phyloP scores from a whole-genome alignment of 2,797 vertebrate genomes.

The Anguilla pacifica region DNA sequence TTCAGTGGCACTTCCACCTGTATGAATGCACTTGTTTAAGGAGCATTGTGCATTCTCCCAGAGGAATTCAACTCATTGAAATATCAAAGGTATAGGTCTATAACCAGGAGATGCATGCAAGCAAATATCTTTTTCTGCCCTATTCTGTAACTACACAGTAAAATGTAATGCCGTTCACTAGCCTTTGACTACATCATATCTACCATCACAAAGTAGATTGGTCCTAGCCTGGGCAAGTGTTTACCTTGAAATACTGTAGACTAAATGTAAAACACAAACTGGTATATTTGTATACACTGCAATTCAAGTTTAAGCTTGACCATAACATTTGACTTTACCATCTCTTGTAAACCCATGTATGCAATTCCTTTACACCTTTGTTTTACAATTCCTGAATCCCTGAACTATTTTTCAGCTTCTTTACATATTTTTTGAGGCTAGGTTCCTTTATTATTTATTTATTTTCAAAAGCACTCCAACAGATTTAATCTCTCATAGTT shows the following conservation, averaged over 20 bases:
- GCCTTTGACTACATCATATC: too few species aligned
- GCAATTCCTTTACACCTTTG: not conserved
- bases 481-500: not conserved
- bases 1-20: too few species aligned
- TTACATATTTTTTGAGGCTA: not conserved
- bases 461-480: not conserved
- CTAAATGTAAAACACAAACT: not conserved
- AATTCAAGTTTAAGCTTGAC: not conserved
- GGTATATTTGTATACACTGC: not conserved
- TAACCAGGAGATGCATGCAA: too few species aligned
- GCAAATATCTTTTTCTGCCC: too few species aligned
- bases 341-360: not conserved
- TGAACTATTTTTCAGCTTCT: not conserved
- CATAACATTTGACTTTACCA: not conserved
- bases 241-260: not conserved
- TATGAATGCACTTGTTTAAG: too few species aligned
- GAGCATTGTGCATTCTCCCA: too few species aligned
- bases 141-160: too few species aligned
- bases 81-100: too few species aligned
- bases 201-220: too few species aligned
- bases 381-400: not conserved
- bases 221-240: too few species aligned
- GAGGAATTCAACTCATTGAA: too few species aligned
- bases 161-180: too few species aligned
- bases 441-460: not conserved